phyloP scores from a whole-genome alignment of 2,888 invertebrate genomes.

The Pilophorus perplexus region DNA sequence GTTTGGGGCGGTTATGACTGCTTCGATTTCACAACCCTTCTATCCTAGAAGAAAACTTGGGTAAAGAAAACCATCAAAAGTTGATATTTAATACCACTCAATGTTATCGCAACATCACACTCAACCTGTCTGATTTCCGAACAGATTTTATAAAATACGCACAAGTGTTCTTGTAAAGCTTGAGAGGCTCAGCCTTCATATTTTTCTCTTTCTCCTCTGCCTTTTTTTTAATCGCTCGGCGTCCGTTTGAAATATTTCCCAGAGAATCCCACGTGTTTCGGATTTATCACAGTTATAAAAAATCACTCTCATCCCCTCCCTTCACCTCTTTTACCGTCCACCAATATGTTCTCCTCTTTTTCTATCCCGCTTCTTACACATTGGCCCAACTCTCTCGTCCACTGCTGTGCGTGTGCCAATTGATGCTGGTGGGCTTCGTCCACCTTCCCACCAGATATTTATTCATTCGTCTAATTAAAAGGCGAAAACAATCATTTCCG shows the following conservation, averaged over 20 bases:
- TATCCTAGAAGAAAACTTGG: too few relatives aligned
- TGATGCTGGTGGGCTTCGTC: constrained; percentile 1
- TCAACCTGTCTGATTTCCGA: background rate
- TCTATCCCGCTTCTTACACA: constrained; percentile 37
- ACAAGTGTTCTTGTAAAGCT: background rate
- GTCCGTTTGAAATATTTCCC: constrained; percentile 33
- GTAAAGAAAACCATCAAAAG: too few relatives aligned
- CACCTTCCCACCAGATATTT: constrained; percentile 5
- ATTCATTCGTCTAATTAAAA: constrained; percentile 24
- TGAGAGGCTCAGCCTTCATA: constrained; percentile 9
- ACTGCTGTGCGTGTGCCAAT: constrained; percentile 22
- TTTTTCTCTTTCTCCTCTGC: constrained; percentile 7
- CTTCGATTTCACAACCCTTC: too few relatives aligned
- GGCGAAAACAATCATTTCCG: too few relatives aligned
- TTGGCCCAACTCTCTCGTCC: background rate
- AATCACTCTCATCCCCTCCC: background rate
- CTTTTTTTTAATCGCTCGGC: constrained; percentile 24
- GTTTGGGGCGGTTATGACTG: too few relatives aligned
- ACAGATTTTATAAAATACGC: constrained; percentile 18
- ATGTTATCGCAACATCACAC: constrained; percentile 15
- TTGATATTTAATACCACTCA: too few relatives aligned
- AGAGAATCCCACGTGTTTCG: constrained; percentile 34
- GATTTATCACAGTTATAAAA: constrained; percentile 34
- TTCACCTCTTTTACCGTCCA: background rate
- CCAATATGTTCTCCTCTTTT: constrained; percentile 45